Percentiles rank a stretch among this genome's conserved stretches.
Evolutionary conservation across 1,140 invertebrate species (phyloP).

Genomic region (Drosophila nigromelanica): DNA sequence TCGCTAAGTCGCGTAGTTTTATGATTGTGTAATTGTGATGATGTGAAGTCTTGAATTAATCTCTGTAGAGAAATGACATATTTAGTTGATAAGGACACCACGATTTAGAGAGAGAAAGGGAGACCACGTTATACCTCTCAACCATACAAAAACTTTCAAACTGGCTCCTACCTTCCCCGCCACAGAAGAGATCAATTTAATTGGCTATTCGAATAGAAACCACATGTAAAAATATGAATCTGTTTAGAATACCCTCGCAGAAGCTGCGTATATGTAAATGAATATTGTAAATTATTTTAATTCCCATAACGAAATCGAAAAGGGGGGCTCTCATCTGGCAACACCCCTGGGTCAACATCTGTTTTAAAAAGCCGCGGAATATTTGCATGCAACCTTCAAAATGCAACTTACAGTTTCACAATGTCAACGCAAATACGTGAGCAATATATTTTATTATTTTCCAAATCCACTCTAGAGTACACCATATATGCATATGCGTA

Average conservation of each 20-base stretch:
- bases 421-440: slow-evolving; percentile 67
- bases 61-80: slow-evolving; percentile 67
- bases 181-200: slow-evolving; percentile 30
- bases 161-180: slow-evolving; percentile 9
- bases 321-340: not conserved
- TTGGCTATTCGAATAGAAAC: slow-evolving; percentile 67
- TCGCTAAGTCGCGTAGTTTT: slow-evolving; percentile 66
- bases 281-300: slow-evolving; percentile 68
- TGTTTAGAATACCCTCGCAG: no score
- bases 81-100: slow-evolving; percentile 25
- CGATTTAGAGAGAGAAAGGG: not conserved
- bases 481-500: not conserved
- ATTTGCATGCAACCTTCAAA: slow-evolving; percentile 57
- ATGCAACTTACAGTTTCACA: slow-evolving; percentile 55
- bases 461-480: slow-evolving; percentile 6
- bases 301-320: no score
- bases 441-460: slow-evolving; percentile 41
- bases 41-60: slow-evolving; percentile 43
- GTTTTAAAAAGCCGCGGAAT: not conserved
- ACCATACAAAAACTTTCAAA: not conserved
- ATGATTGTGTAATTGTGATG: slow-evolving; percentile 65
- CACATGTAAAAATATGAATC: slow-evolving; percentile 32
- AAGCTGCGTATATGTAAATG: slow-evolving; percentile 47
- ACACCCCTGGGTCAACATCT: not conserved
- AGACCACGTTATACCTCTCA: no score